Evolutionary conservation across 2,888 invertebrate genomes (phyloP).

Genomic region (Leptopilina syphax): DNA sequence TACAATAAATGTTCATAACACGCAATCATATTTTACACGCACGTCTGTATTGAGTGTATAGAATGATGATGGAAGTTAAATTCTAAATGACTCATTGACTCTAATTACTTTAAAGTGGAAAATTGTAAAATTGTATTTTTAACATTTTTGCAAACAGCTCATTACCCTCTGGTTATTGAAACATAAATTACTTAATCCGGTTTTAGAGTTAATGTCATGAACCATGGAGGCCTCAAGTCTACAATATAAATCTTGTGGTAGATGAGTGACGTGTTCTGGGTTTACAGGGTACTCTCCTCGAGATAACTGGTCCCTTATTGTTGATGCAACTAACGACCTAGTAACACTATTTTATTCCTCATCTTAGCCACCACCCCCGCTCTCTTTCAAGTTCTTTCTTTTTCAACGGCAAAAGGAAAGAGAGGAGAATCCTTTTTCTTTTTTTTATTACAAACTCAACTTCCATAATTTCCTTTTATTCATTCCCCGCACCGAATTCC

Average conservation of each 20-base stretch:
- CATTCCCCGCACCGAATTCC: not conserved
- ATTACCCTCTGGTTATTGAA: slow-evolving; percentile 22
- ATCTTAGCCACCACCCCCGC: slow-evolving; percentile 44
- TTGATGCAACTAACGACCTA: slow-evolving; percentile 62
- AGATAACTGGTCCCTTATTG: slow-evolving; percentile 59
- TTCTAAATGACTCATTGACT: slow-evolving; percentile 11
- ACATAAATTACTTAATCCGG: slow-evolving; percentile 34
- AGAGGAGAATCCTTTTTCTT: slow-evolving; percentile 42
- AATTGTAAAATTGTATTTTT: not conserved
- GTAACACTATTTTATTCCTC: slow-evolving; percentile 63
- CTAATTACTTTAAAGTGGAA: slow-evolving; percentile 14
- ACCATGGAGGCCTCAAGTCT: not conserved
- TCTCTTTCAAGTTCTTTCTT: not conserved
- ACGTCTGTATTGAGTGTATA: no score
- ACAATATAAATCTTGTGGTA: slow-evolving; percentile 31
- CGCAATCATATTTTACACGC: not conserved
- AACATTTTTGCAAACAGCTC: slow-evolving; percentile 25
- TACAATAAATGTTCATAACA: no score
- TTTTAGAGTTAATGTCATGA: slow-evolving; percentile 23
- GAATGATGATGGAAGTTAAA: not conserved
- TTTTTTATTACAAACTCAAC: slow-evolving; percentile 45
- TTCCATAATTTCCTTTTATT: slow-evolving; percentile 39
- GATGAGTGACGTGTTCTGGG: slow-evolving; percentile 33
- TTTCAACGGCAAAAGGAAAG: not conserved
- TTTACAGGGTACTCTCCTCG: slow-evolving; percentile 47